Base-by-base conservation (phyloP, 2,888 invertebrate genomes). In the Oscheius sp. region DNA sequence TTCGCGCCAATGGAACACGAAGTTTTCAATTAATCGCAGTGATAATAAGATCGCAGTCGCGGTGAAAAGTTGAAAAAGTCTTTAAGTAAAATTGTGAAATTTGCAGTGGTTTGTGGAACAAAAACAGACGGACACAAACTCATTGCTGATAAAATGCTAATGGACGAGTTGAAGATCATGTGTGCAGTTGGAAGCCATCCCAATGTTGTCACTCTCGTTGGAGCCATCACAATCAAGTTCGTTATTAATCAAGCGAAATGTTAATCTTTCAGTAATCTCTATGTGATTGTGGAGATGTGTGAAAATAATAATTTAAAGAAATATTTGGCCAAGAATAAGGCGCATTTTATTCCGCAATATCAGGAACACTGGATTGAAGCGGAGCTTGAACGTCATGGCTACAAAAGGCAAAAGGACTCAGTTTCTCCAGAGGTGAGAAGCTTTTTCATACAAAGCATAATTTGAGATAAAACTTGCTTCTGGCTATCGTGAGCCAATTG, bases 131-230 rank as follows among this genome's bases (percentile, higher is more conserved):
- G 3, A 3, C 42, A 42, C 42, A 42, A 42, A 0, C 0, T 17
- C 4, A 15, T 42, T 3, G 4, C 42, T 20, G 42, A 42, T 15
- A 8, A 3, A 34, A 76, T 78, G 72, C 33, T 80, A 58, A 61
- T 66, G 2, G 78, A 78, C 25, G 80, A 80, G 34, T 55, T 80
- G 23, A 78, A 77, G 70, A 69, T 78, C 31, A 73, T 80, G 70
- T 65, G 74, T 37, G 76, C 78, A 1, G 74, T 80, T 45, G 73
- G 65, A 12, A 66, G 61, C 17, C 78, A 80, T 69, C 78, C 78
- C 1, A 80, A 80, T 65, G 73, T 80, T 23, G 46, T 80, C 5
- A 45, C 76, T 0, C 69, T 80, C 0, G 53, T 80, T 8, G 80
- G 80, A 42, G 80, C 78, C 0, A 70, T 75, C 0, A 78, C 76